phyloP scores from a whole-genome alignment of 2,888 invertebrate genomes.

The Vandiemenella viatica region DNA sequence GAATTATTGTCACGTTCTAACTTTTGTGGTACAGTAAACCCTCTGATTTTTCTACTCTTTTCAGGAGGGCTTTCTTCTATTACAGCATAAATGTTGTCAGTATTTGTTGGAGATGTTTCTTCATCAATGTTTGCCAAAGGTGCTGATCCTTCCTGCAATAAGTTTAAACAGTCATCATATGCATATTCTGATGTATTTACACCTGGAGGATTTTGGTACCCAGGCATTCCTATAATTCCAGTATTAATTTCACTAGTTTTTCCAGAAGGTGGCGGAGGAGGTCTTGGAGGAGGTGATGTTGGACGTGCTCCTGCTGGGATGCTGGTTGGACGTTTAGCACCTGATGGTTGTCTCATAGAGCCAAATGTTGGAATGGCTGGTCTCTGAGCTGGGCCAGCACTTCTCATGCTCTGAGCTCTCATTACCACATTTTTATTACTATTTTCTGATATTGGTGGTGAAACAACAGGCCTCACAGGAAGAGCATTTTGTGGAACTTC shows the following conservation, averaged over 20 bases:
- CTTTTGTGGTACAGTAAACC: conserved; percentile 5
- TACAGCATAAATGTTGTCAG: conserved; percentile 73
- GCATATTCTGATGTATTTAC: conserved; percentile 31
- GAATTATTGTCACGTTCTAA: conserved; percentile 1
- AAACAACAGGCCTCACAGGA: conserved; percentile 39
- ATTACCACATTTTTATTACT: conserved; percentile 46
- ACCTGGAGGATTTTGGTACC: conserved; percentile 30
- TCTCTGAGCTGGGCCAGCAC: conserved; percentile 34
- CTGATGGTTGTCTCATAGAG: conserved; percentile 60
- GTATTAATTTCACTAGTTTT: conserved; percentile 11
- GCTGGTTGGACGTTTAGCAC: conserved; percentile 55
- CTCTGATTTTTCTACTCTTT: conserved; percentile 4
- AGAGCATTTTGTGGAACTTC: conserved; percentile 42
- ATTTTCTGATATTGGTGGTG: conserved; percentile 36
- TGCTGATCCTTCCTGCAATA: conserved; percentile 35
- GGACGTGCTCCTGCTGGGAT: conserved; percentile 51
- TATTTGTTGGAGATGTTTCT: conserved; percentile 35
- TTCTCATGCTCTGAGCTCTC: conserved; percentile 71
- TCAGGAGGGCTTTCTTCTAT: conserved; percentile 59
- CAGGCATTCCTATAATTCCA: conserved; percentile 22
- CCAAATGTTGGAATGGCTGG: conserved; percentile 61
- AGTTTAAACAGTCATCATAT: conserved; percentile 65
- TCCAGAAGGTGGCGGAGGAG: conserved; percentile 25
- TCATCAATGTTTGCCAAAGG: conserved; percentile 45
- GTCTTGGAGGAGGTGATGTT: conserved; percentile 59